These are phyloP conservation scores for Ips typographus DNA, from an alignment of 1,140 invertebrate genomes.

Conservation along the genomic window DNA sequence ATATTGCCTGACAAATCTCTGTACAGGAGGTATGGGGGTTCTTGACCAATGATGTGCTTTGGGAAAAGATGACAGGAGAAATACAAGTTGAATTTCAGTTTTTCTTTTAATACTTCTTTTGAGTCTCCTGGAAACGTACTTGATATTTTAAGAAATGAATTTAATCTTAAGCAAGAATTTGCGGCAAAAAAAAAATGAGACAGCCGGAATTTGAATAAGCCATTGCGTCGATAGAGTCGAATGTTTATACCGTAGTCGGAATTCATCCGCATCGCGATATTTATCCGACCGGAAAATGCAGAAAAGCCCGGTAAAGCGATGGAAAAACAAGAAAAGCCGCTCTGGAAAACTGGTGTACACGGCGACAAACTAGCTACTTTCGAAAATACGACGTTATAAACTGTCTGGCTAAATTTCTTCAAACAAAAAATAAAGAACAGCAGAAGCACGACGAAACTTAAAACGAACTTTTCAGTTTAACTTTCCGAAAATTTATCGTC, in stretches of 20 bases:
- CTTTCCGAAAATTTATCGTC: conserved; percentile 7
- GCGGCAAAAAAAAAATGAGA: too few species aligned
- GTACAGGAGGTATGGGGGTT: too few species aligned
- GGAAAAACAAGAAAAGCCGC: background rate
- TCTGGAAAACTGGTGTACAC: background rate
- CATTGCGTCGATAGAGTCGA: too few species aligned
- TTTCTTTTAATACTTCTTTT: too few species aligned
- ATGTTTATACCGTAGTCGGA: conserved; percentile 8
- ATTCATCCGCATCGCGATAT: conserved; percentile 7
- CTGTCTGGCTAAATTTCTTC: conserved; percentile 11
- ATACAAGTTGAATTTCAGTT: too few species aligned
- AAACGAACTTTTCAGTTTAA: conserved; percentile 14
- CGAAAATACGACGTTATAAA: conserved; percentile 13
- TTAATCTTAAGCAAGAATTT: too few species aligned
- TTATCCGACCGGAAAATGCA: conserved; percentile 6
- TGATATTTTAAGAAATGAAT: too few species aligned
- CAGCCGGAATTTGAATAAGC: too few species aligned
- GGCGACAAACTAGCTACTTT: conserved; percentile 11
- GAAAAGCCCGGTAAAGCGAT: conserved; percentile 1
- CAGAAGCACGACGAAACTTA: background rate
- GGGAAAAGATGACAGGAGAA: too few species aligned
- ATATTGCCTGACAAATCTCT: too few species aligned
- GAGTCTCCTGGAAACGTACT: too few species aligned
- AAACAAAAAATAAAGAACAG: conserved; percentile 1
- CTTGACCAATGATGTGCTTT: too few species aligned